Conservation (phyloP, 2,113 vertebrate genomes). For the Petaurus breviceps region DNA sequence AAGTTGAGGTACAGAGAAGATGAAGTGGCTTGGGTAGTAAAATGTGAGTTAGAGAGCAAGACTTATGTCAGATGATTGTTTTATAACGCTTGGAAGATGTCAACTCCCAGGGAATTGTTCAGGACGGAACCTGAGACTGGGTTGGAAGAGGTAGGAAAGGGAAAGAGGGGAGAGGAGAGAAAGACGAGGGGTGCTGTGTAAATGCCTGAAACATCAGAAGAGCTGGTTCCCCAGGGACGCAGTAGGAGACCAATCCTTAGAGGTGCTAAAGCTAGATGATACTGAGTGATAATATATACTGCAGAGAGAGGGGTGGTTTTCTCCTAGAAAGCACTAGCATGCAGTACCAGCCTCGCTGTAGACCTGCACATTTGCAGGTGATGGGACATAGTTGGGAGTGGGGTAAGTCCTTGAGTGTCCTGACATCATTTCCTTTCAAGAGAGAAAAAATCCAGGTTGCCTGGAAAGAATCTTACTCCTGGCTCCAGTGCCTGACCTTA, state of each 20-base stretch:
- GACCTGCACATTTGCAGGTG: neutral
- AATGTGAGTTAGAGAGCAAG: neutral
- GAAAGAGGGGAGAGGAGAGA: slow-evolving; percentile 1
- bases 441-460: neutral
- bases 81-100: neutral
- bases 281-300: slow-evolving; percentile 2
- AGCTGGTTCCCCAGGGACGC: slow-evolving; percentile 64
- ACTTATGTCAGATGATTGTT: neutral
- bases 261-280: slow-evolving; percentile 21
- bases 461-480: neutral
- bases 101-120: neutral
- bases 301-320: neutral
- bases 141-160: slow-evolving; percentile 1
- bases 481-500: neutral
- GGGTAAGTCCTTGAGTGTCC: neutral
- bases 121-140: neutral
- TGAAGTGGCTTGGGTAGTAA: neutral
- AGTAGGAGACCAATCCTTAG: slow-evolving; percentile 27
- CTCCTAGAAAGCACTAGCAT: neutral
- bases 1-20: neutral
- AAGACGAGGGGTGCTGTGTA: slow-evolving; percentile 49
- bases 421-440: neutral
- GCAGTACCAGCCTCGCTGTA: slow-evolving; percentile 40
- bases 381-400: neutral
- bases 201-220: slow-evolving; percentile 37